Evolutionary conservation across 2,113 vertebrate species (phyloP), one percentile per base, ranked within the genome.

Genomic region (Numida meleagris): DNA sequence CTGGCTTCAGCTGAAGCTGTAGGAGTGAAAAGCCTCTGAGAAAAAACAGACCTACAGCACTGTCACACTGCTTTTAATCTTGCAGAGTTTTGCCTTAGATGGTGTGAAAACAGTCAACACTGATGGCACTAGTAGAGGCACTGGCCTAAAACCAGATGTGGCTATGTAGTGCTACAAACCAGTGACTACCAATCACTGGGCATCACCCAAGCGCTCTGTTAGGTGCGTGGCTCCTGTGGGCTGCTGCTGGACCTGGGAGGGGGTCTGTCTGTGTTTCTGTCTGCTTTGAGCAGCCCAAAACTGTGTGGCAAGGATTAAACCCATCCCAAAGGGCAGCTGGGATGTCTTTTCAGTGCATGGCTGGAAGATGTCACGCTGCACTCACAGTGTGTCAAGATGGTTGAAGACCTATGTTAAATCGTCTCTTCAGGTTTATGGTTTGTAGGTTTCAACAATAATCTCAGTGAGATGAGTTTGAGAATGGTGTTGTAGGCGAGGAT

Each of bases 371-470:
- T 81, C 92, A 92, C 46, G 3, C 5, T 74, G 57, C 42, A 59
- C 57, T 72, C 31, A 1, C 66, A 76, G 76, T 1, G 0, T 38
- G 34, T 5, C 11, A 42, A 55, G 72, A 65, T 67, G 17, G 43
- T 14, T 33, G 70, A 33, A 67, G 80, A 57, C 25, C 65, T 51
- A 62, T 21, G 45, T 73, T 82, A 67, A 90, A 63, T 77, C 5
- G 0, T 86, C 68, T 90, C 86, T 67, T 83, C 68, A 43, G 79
- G 90, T 14, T 90, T 93, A 50, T 1, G 3, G 51, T 78, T 91
- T 88, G 79, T 88, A 81, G 40, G 27, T 88, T 88, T 86, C 93
- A 88, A 65, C 70, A 16, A 5, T 84, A 88, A 86, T 86, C 83
- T 92, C 33, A 34, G 63, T 48, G 51, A 92, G 80, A 62, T 92